Base-by-base conservation (phyloP, 2,113 vertebrate genomes). In the Clarias magur region DNA sequence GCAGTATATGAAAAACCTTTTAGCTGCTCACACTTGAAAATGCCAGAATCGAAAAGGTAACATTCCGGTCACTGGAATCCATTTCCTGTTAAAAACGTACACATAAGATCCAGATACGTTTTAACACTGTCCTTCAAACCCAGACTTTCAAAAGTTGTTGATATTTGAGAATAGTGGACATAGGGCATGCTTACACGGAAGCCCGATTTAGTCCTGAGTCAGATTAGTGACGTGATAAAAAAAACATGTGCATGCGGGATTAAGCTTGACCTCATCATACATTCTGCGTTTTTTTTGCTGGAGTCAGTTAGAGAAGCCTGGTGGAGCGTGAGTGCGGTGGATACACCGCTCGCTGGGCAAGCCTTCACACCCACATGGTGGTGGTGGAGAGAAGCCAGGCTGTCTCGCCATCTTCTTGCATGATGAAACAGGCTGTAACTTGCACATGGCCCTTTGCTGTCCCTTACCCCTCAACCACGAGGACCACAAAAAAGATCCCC, bases 361-460 rank as follows among this genome's bases (percentile, higher is more conserved):
- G 85, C 85, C 87, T 84, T 88, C 30, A 88, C 53, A 88, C 82
- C 84, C 72, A 81, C 90, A 87, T 85, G 53, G 67, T 57, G 53
- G 67, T 38, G 13, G 75, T 91, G 88, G 65, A 89, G 88, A 56
- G 85, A 87, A 84, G 89, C 86, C 81, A 87, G 87, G 88, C 91
- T 86, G 88, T 89, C 59, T 88, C 86, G 83, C 91, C 68, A 80
- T 92, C 89, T 91, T 85, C 30, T 78, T 83, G 86, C 82, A 92
- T 94, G 93, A 95, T 94, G 94, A 95, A 94, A 95, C 88, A 25
- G 16, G 2, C 86, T 92, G 94, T 86, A 95, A 94, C 90, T 25
- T 84, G 78, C 8, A 91, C 84, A 91, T 91, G 70, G 84, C 75
- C n/a, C 53, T 80, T 63, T 82, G 79, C 81, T 82, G 83, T 85